phyloP scores from a whole-genome alignment of 2,797 vertebrate genomes.

The Xenopus petersii region DNA sequence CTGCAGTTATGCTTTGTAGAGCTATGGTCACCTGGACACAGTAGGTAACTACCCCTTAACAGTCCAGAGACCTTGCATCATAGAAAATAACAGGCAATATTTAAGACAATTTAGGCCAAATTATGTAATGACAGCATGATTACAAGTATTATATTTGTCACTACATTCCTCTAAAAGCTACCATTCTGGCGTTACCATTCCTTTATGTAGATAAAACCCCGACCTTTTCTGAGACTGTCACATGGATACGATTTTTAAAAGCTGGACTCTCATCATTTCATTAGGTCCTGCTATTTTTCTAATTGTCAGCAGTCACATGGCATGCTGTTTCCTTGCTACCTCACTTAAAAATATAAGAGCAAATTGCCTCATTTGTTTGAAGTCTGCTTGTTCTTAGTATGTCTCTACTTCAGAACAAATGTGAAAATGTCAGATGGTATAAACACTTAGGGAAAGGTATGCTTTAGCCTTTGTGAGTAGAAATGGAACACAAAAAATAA shows the following conservation, averaged over 20 bases:
- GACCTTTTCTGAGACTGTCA: conserved; percentile 3
- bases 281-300: conserved; percentile 41
- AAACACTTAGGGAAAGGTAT: conserved; percentile 60
- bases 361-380: conserved; percentile 65
- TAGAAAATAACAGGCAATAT: too few species aligned
- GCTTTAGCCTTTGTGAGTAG: conserved; percentile 49
- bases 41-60: too few species aligned
- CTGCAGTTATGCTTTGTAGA: too few species aligned
- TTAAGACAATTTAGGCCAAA: too few species aligned
- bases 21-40: too few species aligned
- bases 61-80: too few species aligned
- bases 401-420: too few species aligned
- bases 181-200: too few species aligned
- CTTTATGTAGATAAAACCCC: conserved; percentile 35
- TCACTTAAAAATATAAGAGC: conserved; percentile 58
- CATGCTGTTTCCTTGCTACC: conserved; percentile 13
- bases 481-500: too few species aligned
- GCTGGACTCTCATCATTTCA: conserved; percentile 42
- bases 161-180: too few species aligned
- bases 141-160: too few species aligned
- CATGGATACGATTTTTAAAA: conserved; percentile 35
- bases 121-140: too few species aligned
- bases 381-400: conserved; percentile 61
- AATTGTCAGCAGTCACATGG: conserved; percentile 22
- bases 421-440: conserved; percentile 66